Evolutionary conservation across 2,113 vertebrate genomes (phyloP).

Genomic region (Bos taurus): ARS-UCD2.0 NC_037348.1:52398501-52399000

Average conservation of each 20-base stretch:
- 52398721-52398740: background rate
- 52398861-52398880: background rate
- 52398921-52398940: background rate
- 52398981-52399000: conserved; percentile 1
- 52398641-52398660: background rate
- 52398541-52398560: background rate
- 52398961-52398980: background rate
- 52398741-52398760: background rate
- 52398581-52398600: background rate
- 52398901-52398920: background rate
- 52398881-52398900: background rate
- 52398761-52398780: background rate
- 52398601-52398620: background rate
- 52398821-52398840: background rate
- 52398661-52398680: background rate
- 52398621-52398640: background rate
- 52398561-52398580: background rate
- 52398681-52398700: background rate
- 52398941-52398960: background rate
- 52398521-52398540: conserved; percentile 10
- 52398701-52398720: background rate
- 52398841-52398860: background rate
- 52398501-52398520: background rate
- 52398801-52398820: background rate
- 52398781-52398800: background rate